Evolutionary conservation across 2,797 vertebrate species (phyloP).

Genomic region (Thamnophis elegans): DNA sequence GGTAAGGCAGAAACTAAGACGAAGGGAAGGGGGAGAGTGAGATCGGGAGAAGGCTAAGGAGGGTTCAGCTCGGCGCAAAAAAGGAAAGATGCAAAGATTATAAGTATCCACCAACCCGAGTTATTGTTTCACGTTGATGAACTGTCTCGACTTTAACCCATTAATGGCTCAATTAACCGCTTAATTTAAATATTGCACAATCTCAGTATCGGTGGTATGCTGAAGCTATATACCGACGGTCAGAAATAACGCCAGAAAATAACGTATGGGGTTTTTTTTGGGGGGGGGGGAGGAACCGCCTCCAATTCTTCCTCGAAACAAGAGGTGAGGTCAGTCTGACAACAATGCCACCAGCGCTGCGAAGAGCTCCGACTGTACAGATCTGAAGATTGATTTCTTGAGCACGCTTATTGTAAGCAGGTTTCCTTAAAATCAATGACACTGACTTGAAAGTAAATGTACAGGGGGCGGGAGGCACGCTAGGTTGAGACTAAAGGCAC

Average conservation of each 20-base stretch:
- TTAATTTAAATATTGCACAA: not conserved
- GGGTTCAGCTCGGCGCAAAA: not conserved
- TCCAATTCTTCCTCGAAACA: not conserved
- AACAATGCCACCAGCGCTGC: not conserved
- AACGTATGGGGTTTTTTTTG: not conserved
- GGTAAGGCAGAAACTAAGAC: not conserved
- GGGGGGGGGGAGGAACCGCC: not conserved
- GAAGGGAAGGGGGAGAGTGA: slow-evolving; percentile 8
- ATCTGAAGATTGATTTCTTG: not conserved
- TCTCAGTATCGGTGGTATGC: not conserved
- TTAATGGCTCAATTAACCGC: slow-evolving; percentile 14
- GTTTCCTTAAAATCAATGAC: slow-evolving; percentile 7
- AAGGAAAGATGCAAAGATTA: not conserved
- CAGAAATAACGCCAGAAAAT: not conserved
- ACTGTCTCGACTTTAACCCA: slow-evolving; percentile 10
- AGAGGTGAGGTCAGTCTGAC: not conserved
- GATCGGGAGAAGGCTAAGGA: not conserved
- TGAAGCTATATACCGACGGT: not conserved
- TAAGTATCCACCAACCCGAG: not conserved
- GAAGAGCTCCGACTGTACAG: not conserved
- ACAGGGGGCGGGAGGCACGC: not conserved
- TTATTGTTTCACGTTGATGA: not conserved
- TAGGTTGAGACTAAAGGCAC: not conserved
- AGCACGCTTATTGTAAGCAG: not conserved
- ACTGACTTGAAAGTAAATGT: slow-evolving; percentile 2